These are phyloP conservation scores for Vannuccia rotundouncinata DNA, from an alignment of 2,888 invertebrate genomes.

Conservation along the genomic window DNA sequence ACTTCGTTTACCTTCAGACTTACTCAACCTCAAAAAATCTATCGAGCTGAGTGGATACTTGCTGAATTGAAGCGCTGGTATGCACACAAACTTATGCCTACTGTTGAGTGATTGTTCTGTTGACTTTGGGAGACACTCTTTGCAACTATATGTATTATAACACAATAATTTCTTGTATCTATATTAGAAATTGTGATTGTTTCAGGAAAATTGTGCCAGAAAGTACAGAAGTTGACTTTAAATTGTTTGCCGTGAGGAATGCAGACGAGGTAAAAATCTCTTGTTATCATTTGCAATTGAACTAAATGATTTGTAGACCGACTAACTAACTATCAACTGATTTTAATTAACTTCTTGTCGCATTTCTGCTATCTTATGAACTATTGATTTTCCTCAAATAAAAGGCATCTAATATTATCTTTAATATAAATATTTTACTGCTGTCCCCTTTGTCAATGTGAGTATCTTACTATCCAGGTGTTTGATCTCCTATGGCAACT, in stretches of 20 bases:
- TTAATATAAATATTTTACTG: neutral
- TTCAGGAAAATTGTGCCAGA: slow-evolving; percentile 15
- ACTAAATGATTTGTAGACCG: no score
- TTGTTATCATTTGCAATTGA: no score
- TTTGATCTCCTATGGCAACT: slow-evolving; percentile 54
- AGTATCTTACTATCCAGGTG: slow-evolving; percentile 45
- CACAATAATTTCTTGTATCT: no score
- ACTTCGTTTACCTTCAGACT: slow-evolving; percentile 43
- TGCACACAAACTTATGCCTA: neutral
- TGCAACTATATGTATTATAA: neutral
- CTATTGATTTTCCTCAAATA: no score
- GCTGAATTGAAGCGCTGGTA: slow-evolving; percentile 50
- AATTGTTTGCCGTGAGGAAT: slow-evolving; percentile 43
- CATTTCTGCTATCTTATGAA: no score
- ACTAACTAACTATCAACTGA: no score
- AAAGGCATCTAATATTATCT: neutral
- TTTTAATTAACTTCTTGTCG: no score
- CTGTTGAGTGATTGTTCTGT: neutral
- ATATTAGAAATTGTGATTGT: no score
- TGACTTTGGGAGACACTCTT: neutral
- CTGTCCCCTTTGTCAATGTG: no score
- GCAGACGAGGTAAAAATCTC: neutral
- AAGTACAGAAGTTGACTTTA: slow-evolving; percentile 31
- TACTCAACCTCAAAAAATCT: slow-evolving; percentile 51
- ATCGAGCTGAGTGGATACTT: slow-evolving; percentile 52